Conservation (phyloP, 53 echinoderm and acorn worm species). For the Glandiceps talaboti region DNA sequence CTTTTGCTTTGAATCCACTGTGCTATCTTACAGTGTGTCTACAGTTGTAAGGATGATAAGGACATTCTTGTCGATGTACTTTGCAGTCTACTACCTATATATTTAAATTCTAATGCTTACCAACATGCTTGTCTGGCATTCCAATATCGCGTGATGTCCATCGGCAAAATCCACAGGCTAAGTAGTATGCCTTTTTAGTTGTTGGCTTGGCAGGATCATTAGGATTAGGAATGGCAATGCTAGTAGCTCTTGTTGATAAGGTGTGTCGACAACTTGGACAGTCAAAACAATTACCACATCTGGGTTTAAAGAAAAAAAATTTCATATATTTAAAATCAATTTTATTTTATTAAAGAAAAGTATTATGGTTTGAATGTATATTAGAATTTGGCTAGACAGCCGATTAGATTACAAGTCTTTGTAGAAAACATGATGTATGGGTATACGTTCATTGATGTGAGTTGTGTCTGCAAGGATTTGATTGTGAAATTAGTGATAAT, state of each 20-base stretch:
- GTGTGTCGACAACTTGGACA: constrained; percentile 93
- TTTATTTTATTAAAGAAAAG: no score
- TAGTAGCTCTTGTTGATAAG: constrained; percentile 81
- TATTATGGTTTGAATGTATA: no score
- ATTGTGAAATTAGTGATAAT: no score
- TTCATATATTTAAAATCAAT: neutral
- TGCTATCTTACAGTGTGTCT: no score
- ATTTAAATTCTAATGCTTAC: no score
- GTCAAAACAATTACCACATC: constrained; percentile 90
- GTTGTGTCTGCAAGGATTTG: no score
- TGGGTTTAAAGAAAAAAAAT: no score
- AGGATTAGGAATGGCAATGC: constrained; percentile 54
- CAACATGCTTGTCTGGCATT: constrained; percentile 83
- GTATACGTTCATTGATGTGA: no score
- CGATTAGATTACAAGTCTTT: neutral
- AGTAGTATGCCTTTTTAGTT: constrained; percentile 94
- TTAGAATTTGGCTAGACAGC: neutral
- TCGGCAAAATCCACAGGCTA: constrained; percentile 87
- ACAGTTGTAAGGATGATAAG: no score
- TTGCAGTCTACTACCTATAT: no score
- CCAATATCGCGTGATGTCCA: constrained; percentile 93
- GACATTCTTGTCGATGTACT: no score
- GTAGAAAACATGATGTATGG: neutral
- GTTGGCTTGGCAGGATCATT: constrained; percentile 30
- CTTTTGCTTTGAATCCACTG: no score